Percentiles rank a stretch among this genome's conserved stretches.
These are phyloP conservation scores for Stenoptilia bipunctidactyla DNA, from an alignment of 2,888 invertebrate genomes.

Conservation along the genomic window DNA sequence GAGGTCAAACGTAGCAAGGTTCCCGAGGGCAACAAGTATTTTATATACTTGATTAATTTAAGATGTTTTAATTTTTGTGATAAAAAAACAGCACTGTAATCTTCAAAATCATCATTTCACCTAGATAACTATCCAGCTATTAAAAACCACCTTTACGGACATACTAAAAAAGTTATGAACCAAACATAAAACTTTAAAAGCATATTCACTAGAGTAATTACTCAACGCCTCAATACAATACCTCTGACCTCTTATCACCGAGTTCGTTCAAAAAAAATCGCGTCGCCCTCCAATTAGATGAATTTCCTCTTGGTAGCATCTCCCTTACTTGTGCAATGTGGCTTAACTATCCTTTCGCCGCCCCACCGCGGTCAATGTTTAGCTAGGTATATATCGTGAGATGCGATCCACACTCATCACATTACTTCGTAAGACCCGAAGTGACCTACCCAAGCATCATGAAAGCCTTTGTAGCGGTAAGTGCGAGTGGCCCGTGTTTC, in stretches of 20 bases:
- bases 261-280: constrained; percentile 34
- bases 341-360: constrained; percentile 60
- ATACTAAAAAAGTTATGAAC: no score
- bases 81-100: no score
- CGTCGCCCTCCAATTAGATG: constrained; percentile 55
- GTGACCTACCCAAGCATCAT: constrained; percentile 64
- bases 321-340: constrained; percentile 61
- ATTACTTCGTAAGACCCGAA: constrained; percentile 55
- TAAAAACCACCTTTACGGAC: no score
- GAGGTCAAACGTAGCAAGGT: no score
- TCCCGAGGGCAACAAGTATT: no score
- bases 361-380: constrained; percentile 43
- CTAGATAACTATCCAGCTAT: no score
- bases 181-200: no score
- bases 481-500: constrained; percentile 19
- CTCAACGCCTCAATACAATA: constrained; percentile 16
- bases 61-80: no score
- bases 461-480: constrained; percentile 70
- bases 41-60: no score
- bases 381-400: constrained; percentile 54
- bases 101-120: no score
- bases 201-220: no score
- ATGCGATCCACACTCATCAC: constrained; percentile 44
- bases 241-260: constrained; percentile 29
- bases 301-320: constrained; percentile 56